Base-by-base conservation (phyloP, 1,140 invertebrate species). In the Batillaria attramentaria region DNA sequence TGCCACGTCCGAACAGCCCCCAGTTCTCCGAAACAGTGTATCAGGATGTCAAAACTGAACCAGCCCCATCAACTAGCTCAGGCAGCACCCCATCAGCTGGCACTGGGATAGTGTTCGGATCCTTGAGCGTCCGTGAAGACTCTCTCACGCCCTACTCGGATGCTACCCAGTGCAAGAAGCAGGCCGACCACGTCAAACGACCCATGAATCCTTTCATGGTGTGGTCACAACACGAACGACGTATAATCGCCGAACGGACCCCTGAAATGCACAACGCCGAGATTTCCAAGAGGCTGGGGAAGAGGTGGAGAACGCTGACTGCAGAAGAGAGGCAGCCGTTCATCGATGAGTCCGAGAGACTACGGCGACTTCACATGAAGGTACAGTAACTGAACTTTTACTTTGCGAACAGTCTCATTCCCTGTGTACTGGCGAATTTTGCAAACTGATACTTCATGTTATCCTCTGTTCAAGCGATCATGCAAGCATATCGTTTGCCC, bases 181-280 rank as follows among this genome's bases (percentile, higher is more conserved):
- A 81, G 24, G 83, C 87, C 3, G 87, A 86, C 66, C 88, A 89
- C 65, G 86, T 91, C n/a, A 91, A 91, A 78, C 72, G 89, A 62
- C 90, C 90, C 16, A 91, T 91, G 90, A 91, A 91, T 76, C 89
- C 90, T 28, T 91, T 91, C 81, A 91, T 91, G 90, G 88, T 90
- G 24, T 91, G 89, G 89, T 89, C 89, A 6, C 87, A 90, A 89
- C 98, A 99, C 88, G 98, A 99, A 89, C 93, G 98, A 82, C 93
- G 98, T 72, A 99, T 99, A 92, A 99, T 99, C 85, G 93, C 99
- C 0, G 99, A 99, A 90, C 96, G 97, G 0, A 98, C 97, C 89
- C 98, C 98, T 0, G 98, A 99, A 86, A 99, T 99, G 98, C 98
- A 99, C 91, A 99, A 99, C 90, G 99, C 98, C 0, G 99, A 99